Evolutionary conservation across 2,797 vertebrate genomes (phyloP), one percentile per base, ranked within the genome.

Genomic region (Loriculus beryllinus): DNA sequence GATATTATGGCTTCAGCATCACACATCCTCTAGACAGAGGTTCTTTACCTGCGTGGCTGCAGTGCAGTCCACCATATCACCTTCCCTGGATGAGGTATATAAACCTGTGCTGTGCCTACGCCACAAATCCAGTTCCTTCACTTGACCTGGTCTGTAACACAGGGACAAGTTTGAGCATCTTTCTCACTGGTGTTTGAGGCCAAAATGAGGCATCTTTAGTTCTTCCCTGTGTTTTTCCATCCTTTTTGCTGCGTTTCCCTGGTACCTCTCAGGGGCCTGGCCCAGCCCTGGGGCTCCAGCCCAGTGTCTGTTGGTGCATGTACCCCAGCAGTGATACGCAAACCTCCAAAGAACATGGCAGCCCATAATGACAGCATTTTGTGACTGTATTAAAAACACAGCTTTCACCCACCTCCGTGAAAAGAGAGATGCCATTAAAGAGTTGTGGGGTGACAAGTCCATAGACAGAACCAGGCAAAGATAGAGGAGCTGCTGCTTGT

Each of bases 271-370:
- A 0, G 23, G 25, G 35, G 88, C 20, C 56, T 59, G 23, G 31
- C 54, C 77, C 1, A 1, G 39, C 42, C 42, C 42, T 1, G 9
- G 23, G 23, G 23, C 33, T 57, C 77, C 1, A 1, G 39, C 42
- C 42, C 42, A 19, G 1, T 5, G 9, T 8, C 35, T 49, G 18
- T 64, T 5, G 0, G 14, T 12, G 28, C 48, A 43, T 0, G 0
- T 14, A 9, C n/a, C 31, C 29, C 28, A 45, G 22, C 4, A 10
- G 65, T 2, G 20, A 25, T 23, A 78, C 64, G 56, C 51, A 60
- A 63, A 59, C 42, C 39, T 64, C n/a, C 7, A 17, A 62, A 82
- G 49, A 20, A 54, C n/a, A 57, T n/a, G 56, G 10, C 62, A 74
- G 40, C 40, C 33, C 3, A 1, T 10, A 37, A 6, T 4, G 6